phyloP scores from a whole-genome alignment of 2,888 invertebrate genomes.

The Onthophagus sagittarius region DNA sequence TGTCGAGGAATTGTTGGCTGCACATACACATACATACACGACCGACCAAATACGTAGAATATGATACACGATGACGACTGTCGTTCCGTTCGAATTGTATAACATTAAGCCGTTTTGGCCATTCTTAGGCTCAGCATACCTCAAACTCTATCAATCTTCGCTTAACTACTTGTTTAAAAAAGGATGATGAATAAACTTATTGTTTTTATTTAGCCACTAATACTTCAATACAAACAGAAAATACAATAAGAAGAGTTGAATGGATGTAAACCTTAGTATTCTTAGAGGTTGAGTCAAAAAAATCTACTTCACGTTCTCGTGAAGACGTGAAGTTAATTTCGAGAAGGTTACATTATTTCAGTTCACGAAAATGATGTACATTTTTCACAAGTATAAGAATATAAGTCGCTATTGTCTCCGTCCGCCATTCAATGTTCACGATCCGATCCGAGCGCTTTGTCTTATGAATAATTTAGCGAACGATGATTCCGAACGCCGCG shows the following conservation, averaged over 20 bases:
- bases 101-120: background rate
- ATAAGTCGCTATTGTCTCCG: constrained; percentile 29
- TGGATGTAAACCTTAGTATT: background rate
- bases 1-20: background rate
- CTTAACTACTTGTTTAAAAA: background rate
- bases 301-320: constrained; percentile 34
- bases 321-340: constrained; percentile 37
- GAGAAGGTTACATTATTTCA: constrained; percentile 35
- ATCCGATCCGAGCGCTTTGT: constrained; percentile 34
- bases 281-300: constrained; percentile 22
- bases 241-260: background rate
- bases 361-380: constrained; percentile 37
- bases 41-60: background rate
- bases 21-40: background rate
- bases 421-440: constrained; percentile 31
- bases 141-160: background rate
- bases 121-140: background rate
- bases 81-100: background rate
- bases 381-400: constrained; percentile 31
- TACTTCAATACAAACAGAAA: background rate
- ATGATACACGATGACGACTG: background rate
- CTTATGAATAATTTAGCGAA: constrained; percentile 36
- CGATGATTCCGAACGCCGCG: constrained; percentile 27
- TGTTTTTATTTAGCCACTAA: background rate
- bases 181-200: too few species aligned